A percentile compares a stretch with the other conserved stretches of the same genome.
These are phyloP conservation scores for Machimus atricapillus DNA, from an alignment of 2,888 invertebrate genomes.

Conservation along the genomic window DNA sequence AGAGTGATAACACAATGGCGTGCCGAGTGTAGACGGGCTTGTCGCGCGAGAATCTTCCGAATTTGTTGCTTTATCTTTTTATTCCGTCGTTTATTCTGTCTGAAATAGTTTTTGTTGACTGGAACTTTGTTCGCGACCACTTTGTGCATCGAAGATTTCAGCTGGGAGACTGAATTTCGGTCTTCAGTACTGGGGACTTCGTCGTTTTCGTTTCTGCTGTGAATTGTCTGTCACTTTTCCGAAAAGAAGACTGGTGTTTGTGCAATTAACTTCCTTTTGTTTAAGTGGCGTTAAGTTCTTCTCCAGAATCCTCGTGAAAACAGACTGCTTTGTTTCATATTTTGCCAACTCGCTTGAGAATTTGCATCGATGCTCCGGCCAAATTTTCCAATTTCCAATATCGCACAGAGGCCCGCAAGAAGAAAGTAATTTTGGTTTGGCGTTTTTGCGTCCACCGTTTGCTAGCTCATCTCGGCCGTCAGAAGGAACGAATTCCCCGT, in stretches of 20 bases:
- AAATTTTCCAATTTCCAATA: not conserved
- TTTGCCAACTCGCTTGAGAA: not conserved
- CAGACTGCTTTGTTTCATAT: not conserved
- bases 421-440: not conserved
- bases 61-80: slow-evolving; percentile 24
- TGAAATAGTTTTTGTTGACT: not conserved
- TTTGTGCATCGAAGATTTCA: not conserved
- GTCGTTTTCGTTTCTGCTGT: slow-evolving; percentile 6
- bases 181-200: not conserved
- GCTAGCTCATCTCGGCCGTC: not conserved
- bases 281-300: not conserved
- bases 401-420: not conserved
- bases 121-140: not conserved
- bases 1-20: slow-evolving; percentile 27
- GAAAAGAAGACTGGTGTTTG: slow-evolving; percentile 1
- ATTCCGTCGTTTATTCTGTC: slow-evolving; percentile 10
- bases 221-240: slow-evolving; percentile 24
- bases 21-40: slow-evolving; percentile 23
- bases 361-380: not conserved
- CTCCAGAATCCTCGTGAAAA: not conserved
- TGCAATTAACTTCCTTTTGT: not conserved
- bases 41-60: not conserved
- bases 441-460: not conserved
- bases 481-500: not conserved
- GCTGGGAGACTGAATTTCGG: not conserved